Percentiles rank a stretch among this genome's conserved stretches.
These are phyloP conservation scores for Oryzias woworae DNA, from an alignment of 2,113 vertebrate genomes.

Conservation along the genomic window DNA sequence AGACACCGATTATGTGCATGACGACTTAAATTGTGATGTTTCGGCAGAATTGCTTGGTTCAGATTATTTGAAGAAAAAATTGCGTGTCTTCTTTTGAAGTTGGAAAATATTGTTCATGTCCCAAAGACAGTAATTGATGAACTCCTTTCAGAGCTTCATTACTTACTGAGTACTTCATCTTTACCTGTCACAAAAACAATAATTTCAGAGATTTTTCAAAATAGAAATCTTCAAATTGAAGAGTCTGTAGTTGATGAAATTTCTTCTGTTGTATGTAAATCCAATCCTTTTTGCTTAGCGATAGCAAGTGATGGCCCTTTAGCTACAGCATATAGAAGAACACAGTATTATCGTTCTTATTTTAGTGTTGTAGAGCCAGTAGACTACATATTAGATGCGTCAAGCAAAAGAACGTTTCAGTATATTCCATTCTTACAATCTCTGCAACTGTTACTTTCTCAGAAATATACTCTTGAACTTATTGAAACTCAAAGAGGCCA, in stretches of 20 bases:
- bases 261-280: constrained; percentile 20
- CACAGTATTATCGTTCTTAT: constrained; percentile 6
- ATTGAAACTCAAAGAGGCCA: no score
- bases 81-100: constrained; percentile 30
- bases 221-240: constrained; percentile 16
- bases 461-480: no score
- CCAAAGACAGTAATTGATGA: constrained; percentile 26
- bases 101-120: no score
- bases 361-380: constrained; percentile 10
- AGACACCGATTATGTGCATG: constrained; percentile 1
- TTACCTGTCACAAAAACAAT: constrained; percentile 23
- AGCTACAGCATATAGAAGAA: constrained; percentile 5
- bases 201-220: constrained; percentile 29
- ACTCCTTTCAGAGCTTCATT: constrained; percentile 36
- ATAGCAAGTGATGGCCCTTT: constrained; percentile 13
- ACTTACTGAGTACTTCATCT: constrained; percentile 31
- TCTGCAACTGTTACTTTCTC: no score
- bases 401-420: background rate
- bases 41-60: constrained; percentile 1
- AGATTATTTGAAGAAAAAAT: constrained; percentile 7
- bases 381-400: constrained; percentile 14
- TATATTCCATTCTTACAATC: no score
- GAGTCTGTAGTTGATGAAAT: constrained; percentile 36
- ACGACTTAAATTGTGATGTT: constrained; percentile 6
- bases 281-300: constrained; percentile 18